Evolutionary conservation across 2,797 vertebrate species (phyloP).

Genomic region (Premnoplex brunnescens): DNA sequence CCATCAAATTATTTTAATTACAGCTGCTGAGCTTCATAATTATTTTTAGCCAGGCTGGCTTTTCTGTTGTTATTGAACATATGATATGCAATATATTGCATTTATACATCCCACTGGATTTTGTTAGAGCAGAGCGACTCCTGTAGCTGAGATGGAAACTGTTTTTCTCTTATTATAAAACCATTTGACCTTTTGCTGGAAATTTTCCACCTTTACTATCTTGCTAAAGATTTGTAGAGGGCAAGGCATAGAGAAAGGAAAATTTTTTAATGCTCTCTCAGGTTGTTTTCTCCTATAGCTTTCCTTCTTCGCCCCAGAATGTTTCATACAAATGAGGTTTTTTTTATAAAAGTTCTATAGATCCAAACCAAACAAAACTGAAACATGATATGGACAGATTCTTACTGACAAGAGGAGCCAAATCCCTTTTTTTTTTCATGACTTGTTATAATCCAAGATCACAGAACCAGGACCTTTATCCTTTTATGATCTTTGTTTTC

Average conservation of each 20-base stretch:
- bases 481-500: slow-evolving; percentile 46
- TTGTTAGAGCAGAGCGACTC: slow-evolving; percentile 40
- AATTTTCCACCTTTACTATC: not conserved
- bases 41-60: slow-evolving; percentile 68
- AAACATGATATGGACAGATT: slow-evolving; percentile 4
- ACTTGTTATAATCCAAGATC: slow-evolving; percentile 13
- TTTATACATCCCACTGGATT: slow-evolving; percentile 22
- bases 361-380: not conserved
- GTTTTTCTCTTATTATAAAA: not conserved
- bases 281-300: not conserved
- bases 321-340: not conserved
- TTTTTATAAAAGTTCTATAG: not conserved
- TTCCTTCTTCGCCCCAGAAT: not conserved
- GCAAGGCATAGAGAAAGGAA: not conserved
- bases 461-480: slow-evolving; percentile 25
- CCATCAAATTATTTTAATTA: slow-evolving; percentile 81
- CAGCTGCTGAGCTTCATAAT: slow-evolving; percentile 73
- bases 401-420: not conserved
- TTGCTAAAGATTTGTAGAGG: not conserved
- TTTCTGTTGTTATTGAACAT: slow-evolving; percentile 64
- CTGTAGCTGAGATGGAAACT: not conserved
- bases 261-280: not conserved
- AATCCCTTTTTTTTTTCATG: not conserved
- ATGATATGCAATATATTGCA: slow-evolving; percentile 51
- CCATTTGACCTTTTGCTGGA: not conserved